A percentile compares a stretch with the other conserved stretches of the same genome.
phyloP scores from a whole-genome alignment of 1,140 invertebrate genomes.

The Cydia strobilella region DNA sequence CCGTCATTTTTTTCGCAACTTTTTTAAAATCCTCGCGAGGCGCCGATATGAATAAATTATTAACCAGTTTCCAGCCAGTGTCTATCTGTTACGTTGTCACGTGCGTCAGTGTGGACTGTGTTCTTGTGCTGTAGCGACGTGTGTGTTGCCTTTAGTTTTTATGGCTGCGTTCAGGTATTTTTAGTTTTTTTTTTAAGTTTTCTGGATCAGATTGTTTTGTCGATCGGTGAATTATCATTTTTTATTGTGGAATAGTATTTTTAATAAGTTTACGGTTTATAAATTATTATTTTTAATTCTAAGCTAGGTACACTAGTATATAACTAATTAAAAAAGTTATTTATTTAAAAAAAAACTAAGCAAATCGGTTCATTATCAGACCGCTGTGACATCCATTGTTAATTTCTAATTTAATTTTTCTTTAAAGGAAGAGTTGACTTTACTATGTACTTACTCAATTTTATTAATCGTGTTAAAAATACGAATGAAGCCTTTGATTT shows the following conservation, averaged over 20 bases:
- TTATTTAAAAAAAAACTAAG: no score
- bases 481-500: no score
- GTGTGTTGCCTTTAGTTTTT: background rate
- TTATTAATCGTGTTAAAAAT: no score
- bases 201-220: background rate
- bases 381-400: no score
- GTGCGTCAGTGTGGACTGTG: background rate
- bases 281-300: background rate
- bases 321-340: no score
- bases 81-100: background rate
- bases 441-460: no score
- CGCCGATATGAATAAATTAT: conserved; percentile 14
- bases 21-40: conserved; percentile 3
- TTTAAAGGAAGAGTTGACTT: no score
- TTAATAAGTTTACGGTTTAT: background rate
- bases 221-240: background rate
- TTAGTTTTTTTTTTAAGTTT: background rate
- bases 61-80: conserved; percentile 8
- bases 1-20: conserved; percentile 11
- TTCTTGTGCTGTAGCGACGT: background rate
- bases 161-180: conserved; percentile 4
- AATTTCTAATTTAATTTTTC: no score
- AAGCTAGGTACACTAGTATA: no score
- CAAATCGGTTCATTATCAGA: no score
- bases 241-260: background rate